These are phyloP conservation scores for Gobio gobio DNA, from an alignment of 2,113 vertebrate genomes.

Conservation along the genomic window DNA sequence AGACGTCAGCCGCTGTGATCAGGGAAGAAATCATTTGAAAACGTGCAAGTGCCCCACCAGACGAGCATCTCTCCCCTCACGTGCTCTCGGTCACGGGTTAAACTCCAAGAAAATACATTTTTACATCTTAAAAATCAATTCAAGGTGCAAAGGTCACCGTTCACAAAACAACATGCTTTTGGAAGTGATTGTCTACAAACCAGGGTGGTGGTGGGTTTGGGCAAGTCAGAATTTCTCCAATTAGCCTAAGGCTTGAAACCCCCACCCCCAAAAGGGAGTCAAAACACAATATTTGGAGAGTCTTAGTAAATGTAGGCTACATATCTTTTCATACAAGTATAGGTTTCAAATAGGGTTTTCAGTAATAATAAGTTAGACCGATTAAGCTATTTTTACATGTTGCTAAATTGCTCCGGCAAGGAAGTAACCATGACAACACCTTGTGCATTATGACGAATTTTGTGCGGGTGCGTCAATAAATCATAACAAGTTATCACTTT, in stretches of 20 bases:
- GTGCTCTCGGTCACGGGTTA: slow-evolving; percentile 53
- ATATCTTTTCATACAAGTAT: not conserved
- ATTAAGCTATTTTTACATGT: not conserved
- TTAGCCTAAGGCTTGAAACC: not conserved
- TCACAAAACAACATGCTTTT: slow-evolving; percentile 55
- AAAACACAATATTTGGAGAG: not conserved
- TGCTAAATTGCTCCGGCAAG: not conserved
- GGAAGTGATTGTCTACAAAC: slow-evolving; percentile 37
- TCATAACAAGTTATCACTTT: not conserved
- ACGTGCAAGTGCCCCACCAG: slow-evolving; percentile 62
- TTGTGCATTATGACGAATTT: not conserved
- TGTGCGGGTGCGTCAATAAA: not conserved
- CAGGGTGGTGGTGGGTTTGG: not conserved
- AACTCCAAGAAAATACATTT: slow-evolving; percentile 65
- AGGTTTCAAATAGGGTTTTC: not conserved
- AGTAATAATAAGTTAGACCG: not conserved
- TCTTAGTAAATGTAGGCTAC: not conserved
- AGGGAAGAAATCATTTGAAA: slow-evolving; percentile 42
- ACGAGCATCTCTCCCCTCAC: slow-evolving; percentile 36
- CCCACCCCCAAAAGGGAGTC: not conserved
- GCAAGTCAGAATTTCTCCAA: not conserved
- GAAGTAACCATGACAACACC: not conserved
- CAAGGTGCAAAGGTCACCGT: slow-evolving; percentile 48
- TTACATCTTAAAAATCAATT: slow-evolving; percentile 28
- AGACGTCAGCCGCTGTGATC: slow-evolving; percentile 58